phyloP scores from a whole-genome alignment of 2,888 invertebrate genomes.

The Ceriagrion tenellum region DNA sequence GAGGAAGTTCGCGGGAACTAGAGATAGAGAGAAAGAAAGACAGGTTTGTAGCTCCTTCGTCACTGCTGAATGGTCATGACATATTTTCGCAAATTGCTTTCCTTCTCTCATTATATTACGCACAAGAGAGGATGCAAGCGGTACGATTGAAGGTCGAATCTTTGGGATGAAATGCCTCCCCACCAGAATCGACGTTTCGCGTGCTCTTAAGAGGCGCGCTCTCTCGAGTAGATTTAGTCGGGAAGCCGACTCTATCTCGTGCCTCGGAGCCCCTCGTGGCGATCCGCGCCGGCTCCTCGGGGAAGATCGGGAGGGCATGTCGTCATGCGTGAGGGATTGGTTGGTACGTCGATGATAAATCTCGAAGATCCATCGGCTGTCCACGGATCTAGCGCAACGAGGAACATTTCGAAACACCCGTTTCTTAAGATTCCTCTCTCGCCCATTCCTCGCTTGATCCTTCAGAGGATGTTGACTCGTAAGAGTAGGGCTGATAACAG shows the following conservation, averaged over 20 bases:
- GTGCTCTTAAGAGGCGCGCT: not conserved
- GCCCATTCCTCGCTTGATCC: not conserved
- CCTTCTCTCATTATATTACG: too few species aligned
- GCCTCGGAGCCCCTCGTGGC: not conserved
- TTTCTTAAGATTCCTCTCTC: not conserved
- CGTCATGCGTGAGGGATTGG: not conserved
- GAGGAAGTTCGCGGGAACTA: too few species aligned
- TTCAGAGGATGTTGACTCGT: not conserved
- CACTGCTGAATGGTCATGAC: not conserved
- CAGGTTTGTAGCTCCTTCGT: too few species aligned
- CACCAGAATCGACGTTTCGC: not conserved
- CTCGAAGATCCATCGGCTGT: constrained; percentile 6
- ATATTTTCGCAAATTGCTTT: not conserved
- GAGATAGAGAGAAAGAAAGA: too few species aligned
- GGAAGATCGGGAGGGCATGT: not conserved
- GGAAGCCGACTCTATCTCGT: not conserved
- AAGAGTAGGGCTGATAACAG: too few species aligned
- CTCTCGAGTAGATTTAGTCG: not conserved
- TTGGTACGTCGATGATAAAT: not conserved
- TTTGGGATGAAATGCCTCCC: not conserved
- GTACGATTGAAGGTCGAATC: too few species aligned
- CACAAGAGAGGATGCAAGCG: not conserved
- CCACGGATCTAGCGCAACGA: not conserved
- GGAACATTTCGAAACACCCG: not conserved
- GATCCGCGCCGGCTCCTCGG: not conserved